Evolutionary conservation across 1,140 invertebrate species (phyloP).

Genomic region (Cecropterus lyciades): DNA sequence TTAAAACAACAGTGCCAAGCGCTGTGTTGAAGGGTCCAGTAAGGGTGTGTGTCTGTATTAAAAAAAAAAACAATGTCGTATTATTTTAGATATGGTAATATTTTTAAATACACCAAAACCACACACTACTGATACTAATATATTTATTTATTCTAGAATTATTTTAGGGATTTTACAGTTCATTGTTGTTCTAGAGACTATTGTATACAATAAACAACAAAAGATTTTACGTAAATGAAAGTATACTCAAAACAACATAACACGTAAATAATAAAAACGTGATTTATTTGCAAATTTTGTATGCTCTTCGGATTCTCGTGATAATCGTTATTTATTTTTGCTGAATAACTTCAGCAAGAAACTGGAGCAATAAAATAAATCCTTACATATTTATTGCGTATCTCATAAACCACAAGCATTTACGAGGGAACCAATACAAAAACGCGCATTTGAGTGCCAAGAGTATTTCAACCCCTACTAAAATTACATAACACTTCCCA

Average conservation of each 20-base stretch:
- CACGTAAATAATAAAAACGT: neutral
- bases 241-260: neutral
- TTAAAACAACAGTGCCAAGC: no score
- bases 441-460: conserved; percentile 30
- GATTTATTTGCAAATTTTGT: conserved; percentile 14
- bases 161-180: no score
- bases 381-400: conserved; percentile 36
- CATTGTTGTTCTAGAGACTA: no score
- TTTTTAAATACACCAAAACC: no score
- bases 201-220: no score
- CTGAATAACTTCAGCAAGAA: conserved; percentile 21
- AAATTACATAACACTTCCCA: conserved; percentile 1
- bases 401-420: conserved; percentile 34
- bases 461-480: conserved; percentile 7
- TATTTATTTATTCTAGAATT: no score
- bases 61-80: no score
- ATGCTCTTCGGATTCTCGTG: conserved; percentile 11
- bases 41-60: no score
- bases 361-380: conserved; percentile 35
- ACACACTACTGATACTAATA: no score
- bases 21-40: no score
- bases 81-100: no score
- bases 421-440: conserved; percentile 25
- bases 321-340: conserved; percentile 31
- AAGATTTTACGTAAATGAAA: neutral